A percentile compares a stretch with the other conserved stretches of the same genome.
phyloP scores from a whole-genome alignment of 1,140 invertebrate genomes.

The Latrodectus geometricus region DNA sequence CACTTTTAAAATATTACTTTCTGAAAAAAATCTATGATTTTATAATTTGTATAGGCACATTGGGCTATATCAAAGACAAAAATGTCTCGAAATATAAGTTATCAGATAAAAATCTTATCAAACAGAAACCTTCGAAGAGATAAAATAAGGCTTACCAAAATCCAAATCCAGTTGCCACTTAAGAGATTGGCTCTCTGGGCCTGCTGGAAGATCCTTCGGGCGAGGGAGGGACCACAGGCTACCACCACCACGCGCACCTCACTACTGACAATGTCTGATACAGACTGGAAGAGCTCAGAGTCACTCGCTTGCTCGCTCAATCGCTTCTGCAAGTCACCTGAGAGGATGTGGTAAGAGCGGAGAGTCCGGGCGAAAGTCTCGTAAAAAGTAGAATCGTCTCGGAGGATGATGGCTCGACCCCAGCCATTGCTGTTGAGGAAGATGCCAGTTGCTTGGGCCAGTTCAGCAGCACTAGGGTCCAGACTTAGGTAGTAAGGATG shows the following conservation, averaged over 20 bases:
- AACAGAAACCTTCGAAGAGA: no score
- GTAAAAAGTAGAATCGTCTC: constrained; percentile 28
- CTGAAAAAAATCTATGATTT: no score
- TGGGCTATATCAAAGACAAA: no score
- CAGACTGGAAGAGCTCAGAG: constrained; percentile 5
- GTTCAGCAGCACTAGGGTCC: constrained; percentile 38
- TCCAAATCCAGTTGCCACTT: constrained; percentile 52
- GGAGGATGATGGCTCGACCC: constrained; percentile 16
- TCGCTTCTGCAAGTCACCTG: neutral
- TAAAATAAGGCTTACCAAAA: constrained; percentile 26
- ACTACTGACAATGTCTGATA: constrained; percentile 25
- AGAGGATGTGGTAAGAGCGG: neutral
- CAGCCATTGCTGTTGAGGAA: constrained; percentile 44
- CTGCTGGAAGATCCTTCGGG: constrained; percentile 30
- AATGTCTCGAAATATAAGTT: no score
- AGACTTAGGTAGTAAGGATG: constrained; percentile 43
- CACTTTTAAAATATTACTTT: no score
- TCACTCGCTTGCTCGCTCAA: neutral
- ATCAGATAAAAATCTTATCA: no score
- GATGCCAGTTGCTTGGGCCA: constrained; percentile 31
- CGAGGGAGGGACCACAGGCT: constrained; percentile 15
- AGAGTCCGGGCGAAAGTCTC: neutral
- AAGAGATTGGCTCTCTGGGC: constrained; percentile 32
- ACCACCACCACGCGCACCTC: constrained; percentile 44
- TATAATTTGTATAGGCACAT: no score